A percentile compares a stretch with the other conserved stretches of the same genome.
phyloP scores from a whole-genome alignment of 2,113 vertebrate genomes.

The Pithys albifrons region DNA sequence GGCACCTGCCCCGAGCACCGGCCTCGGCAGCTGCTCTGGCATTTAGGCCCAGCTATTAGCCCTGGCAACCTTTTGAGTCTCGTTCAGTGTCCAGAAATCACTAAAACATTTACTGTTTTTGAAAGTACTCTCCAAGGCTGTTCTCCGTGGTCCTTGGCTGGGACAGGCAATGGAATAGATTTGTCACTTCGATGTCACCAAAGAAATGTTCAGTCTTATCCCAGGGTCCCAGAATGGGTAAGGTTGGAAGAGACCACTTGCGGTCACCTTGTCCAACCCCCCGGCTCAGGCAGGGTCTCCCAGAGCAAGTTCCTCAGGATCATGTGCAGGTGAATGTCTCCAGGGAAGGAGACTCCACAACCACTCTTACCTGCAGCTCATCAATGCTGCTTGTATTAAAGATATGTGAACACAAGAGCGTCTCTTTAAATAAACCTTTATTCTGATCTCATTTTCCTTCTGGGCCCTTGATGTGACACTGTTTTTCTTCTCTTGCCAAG shows the following conservation, averaged over 20 bases:
- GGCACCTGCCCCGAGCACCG: neutral
- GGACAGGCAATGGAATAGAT: accelerated
- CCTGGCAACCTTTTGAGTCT: neutral
- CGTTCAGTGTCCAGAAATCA: neutral
- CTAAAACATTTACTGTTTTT: accelerated
- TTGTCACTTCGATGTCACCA: neutral
- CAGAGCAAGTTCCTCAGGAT: neutral
- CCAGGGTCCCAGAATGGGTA: neutral
- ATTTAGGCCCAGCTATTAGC: neutral
- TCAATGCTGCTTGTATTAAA: accelerated
- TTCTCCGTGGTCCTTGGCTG: accelerated
- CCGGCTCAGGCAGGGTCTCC: neutral
- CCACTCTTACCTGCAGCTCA: too few relatives aligned
- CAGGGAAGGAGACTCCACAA: neutral
- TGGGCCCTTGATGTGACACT: accelerated
- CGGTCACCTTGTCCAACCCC: neutral
- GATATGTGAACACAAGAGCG: accelerated
- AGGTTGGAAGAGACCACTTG: neutral
- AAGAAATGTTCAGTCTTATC: accelerated
- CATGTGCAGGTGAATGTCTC: neutral
- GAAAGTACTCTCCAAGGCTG: accelerated
- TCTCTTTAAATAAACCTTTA: neutral
- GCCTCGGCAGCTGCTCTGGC: neutral
- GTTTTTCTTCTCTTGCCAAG: neutral
- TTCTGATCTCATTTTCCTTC: neutral